Percentiles rank a stretch among this genome's conserved stretches.
phyloP scores from a whole-genome alignment of 1,140 invertebrate genomes.

The Neodiprion pinetum region DNA sequence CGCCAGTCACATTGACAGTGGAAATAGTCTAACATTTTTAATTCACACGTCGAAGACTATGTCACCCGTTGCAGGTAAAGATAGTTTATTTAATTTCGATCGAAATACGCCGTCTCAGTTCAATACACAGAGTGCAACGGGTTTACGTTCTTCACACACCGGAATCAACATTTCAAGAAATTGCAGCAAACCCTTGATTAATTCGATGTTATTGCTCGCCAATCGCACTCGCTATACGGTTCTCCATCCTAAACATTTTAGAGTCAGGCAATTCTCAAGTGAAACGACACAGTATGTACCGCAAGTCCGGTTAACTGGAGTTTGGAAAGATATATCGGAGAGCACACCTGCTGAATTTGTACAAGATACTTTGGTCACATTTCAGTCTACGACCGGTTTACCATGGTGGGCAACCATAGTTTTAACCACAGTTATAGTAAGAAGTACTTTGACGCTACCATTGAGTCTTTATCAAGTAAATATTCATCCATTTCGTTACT shows the following conservation, averaged over 20 bases:
- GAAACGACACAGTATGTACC: conserved; percentile 26
- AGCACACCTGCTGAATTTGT: conserved; percentile 70
- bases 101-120: too few relatives aligned
- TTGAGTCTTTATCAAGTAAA: conserved; percentile 73
- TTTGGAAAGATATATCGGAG: conserved; percentile 68
- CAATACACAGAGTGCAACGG: too few relatives aligned
- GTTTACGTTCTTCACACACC: too few relatives aligned
- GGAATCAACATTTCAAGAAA: too few relatives aligned
- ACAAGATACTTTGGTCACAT: conserved; percentile 69
- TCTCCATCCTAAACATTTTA: conserved; percentile 10
- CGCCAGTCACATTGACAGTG: too few relatives aligned
- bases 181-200: too few relatives aligned
- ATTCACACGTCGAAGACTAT: too few relatives aligned
- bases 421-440: conserved; percentile 71
- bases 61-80: too few relatives aligned
- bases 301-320: conserved; percentile 32
- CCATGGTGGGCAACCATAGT: conserved; percentile 87
- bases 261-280: conserved; percentile 31
- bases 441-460: conserved; percentile 75
- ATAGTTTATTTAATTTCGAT: too few relatives aligned
- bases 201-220: too few relatives aligned
- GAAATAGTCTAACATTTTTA: too few relatives aligned
- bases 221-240: too few relatives aligned
- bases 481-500: conserved; percentile 20
- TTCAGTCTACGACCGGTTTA: conserved; percentile 76